Percentiles rank a stretch among this genome's conserved stretches.
Evolutionary conservation across 2,888 invertebrate species (phyloP).

Genomic region (Dynastes maya): DNA sequence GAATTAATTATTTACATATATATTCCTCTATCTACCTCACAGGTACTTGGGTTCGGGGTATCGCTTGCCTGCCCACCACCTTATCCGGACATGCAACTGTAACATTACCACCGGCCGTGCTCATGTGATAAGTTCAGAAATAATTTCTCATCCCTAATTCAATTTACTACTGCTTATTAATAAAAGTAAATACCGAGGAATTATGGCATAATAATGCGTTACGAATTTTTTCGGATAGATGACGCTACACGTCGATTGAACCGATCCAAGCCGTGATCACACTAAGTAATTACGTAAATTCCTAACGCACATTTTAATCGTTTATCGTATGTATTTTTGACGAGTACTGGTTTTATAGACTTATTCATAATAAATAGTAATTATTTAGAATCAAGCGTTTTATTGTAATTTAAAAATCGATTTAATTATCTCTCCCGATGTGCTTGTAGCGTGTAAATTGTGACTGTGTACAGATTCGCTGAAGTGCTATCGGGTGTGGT

Average conservation of each 20-base stretch:
- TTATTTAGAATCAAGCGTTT: conserved; percentile 10
- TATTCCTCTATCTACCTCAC: not conserved
- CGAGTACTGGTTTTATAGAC: conserved; percentile 33
- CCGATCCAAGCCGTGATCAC: conserved; percentile 25
- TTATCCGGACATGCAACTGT: conserved; percentile 75
- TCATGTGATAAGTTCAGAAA: conserved; percentile 41
- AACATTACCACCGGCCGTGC: conserved; percentile 69
- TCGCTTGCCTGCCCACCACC: conserved; percentile 76
- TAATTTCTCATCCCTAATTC: not conserved
- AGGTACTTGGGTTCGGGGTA: conserved; percentile 75
- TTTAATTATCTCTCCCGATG: not conserved
- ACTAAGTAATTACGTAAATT: conserved; percentile 31
- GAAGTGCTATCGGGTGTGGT: conserved; percentile 61
- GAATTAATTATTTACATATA: not conserved
- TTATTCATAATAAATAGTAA: conserved; percentile 46
- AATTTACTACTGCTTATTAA: not conserved
- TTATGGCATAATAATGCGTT: conserved; percentile 10
- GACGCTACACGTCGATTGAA: conserved; percentile 33
- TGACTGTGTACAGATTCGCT: conserved; percentile 43
- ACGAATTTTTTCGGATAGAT: conserved; percentile 33
- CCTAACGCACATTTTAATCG: conserved; percentile 4
- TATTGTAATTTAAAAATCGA: not conserved
- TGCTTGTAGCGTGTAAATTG: conserved; percentile 45
- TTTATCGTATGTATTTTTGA: conserved; percentile 16
- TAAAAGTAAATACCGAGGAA: not conserved